Conservation (phyloP, 2,888 invertebrate species). For the Girardia tigrina region DNA sequence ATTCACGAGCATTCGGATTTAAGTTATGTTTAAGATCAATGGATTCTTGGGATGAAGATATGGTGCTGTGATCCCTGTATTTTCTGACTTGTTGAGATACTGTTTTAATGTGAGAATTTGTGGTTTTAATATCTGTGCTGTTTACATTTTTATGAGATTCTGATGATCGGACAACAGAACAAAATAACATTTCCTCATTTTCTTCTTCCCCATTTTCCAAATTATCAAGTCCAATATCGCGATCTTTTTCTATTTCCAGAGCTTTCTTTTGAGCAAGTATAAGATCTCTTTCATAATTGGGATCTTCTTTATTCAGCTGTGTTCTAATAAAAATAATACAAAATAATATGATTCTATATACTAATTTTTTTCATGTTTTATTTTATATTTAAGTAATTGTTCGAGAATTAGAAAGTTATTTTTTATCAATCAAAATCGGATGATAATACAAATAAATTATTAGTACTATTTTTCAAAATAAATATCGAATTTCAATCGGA, state of each 20-base stretch:
- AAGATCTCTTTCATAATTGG: constrained; percentile 1
- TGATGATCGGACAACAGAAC: not conserved
- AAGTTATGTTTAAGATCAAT: not conserved
- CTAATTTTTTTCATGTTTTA: too few species aligned
- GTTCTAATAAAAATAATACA: constrained; percentile 7
- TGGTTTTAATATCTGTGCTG: not conserved
- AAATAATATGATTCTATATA: too few species aligned
- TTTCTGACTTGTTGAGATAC: not conserved
- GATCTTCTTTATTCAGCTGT: not conserved
- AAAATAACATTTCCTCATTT: constrained; percentile 19
- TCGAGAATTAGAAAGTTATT: too few species aligned
- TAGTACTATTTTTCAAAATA: too few species aligned
- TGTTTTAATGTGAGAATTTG: not conserved
- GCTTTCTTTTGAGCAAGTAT: constrained; percentile 9
- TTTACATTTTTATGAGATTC: not conserved
- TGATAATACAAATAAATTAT: too few species aligned
- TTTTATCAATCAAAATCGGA: too few species aligned
- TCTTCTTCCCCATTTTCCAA: constrained; percentile 9
- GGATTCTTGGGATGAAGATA: not conserved
- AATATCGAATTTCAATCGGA: too few species aligned
- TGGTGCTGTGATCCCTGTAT: not conserved
- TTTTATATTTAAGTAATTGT: too few species aligned
- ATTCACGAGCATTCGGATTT: constrained; percentile 12
- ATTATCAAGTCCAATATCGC: not conserved
- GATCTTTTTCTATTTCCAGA: constrained; percentile 11